Base-by-base conservation (phyloP, 2,797 vertebrate genomes). In the Hozukius guyotensis region DNA sequence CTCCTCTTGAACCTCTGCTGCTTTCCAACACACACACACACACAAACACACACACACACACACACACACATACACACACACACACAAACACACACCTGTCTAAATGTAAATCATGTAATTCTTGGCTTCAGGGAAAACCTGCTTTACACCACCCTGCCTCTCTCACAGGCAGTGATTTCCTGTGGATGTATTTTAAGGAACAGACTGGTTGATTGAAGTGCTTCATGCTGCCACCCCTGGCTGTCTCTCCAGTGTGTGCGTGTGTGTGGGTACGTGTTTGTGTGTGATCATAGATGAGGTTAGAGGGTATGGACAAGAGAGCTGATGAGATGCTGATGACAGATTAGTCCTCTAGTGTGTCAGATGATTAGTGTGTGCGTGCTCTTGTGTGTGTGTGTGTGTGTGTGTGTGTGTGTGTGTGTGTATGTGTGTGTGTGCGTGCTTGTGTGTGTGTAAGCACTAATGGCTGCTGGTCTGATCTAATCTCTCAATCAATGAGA, bases 51-150 rank as follows among this genome's bases (percentile, higher is more conserved):
- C 12, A 85, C 73, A 86, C 46, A 70, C 63, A 71, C 64, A 81
- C 72, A 72, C 31, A 75, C 20, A 46, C 62, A 52, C 3, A 69
- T 20, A 72, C 59, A 83, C 42, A 77, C 11, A 77, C 31, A 84
- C 29, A 72, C 67, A 82, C 80, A 74, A 13, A 85, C 74, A 87
- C 49, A 81, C 57, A 78, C 52, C 87, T 88, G 90, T 93, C 91
- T 93, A 93, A 92, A 94, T 93, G 92, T 91, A 93, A 94, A 93
- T 94, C 80, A 86, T 84, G 66, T 73, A 76, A 83, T 88, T 77
- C 81, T 77, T 75, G 57, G 79, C 89, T 80, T 76, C 62, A 65
- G 88, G 82, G 82, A 86, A 78, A 84, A 85, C 77, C 56, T 85
- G 55, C 67, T 74, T 81, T 78, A 77, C 75, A 59, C 75, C 66